These are phyloP conservation scores for Heliconius charithonia DNA, from an alignment of 2,888 invertebrate species.

Conservation along the genomic window DNA sequence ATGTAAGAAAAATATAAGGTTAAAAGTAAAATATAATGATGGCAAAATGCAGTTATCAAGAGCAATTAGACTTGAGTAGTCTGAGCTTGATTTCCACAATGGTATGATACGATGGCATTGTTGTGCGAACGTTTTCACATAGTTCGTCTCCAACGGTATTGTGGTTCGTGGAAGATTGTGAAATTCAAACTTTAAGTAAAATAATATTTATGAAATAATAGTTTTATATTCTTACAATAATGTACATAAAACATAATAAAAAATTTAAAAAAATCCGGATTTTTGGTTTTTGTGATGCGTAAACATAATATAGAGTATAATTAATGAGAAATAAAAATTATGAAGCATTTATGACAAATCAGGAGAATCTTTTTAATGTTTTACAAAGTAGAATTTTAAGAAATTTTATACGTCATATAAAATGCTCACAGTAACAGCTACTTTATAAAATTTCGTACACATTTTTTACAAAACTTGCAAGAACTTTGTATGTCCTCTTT, in stretches of 20 bases:
- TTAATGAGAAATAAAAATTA: background rate
- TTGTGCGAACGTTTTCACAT: constrained; percentile 2
- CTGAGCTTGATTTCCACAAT: constrained; percentile 12
- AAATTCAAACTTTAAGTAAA: background rate
- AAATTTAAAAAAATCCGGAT: too few relatives aligned
- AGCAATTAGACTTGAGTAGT: constrained; percentile 26
- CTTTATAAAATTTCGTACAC: background rate
- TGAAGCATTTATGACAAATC: too few relatives aligned
- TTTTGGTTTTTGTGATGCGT: too few relatives aligned
- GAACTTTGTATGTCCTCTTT: background rate
- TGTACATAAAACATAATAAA: too few relatives aligned
- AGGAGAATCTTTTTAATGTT: background rate
- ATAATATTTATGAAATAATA: background rate
- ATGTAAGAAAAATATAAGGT: background rate
- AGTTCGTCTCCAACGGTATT: constrained; percentile 4
- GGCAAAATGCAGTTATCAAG: constrained; percentile 16
- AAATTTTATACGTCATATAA: background rate
- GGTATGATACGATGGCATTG: constrained; percentile 5
- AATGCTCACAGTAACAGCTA: background rate
- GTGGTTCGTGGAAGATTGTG: background rate
- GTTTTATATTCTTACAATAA: too few relatives aligned
- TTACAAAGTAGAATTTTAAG: background rate
- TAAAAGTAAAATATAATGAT: constrained; percentile 9
- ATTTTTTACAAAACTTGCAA: constrained; percentile 2
- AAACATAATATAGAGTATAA: too few relatives aligned